Evolutionary conservation across 2,888 invertebrate genomes (phyloP).

Genomic region (Pachymerium ferrugineum): DNA sequence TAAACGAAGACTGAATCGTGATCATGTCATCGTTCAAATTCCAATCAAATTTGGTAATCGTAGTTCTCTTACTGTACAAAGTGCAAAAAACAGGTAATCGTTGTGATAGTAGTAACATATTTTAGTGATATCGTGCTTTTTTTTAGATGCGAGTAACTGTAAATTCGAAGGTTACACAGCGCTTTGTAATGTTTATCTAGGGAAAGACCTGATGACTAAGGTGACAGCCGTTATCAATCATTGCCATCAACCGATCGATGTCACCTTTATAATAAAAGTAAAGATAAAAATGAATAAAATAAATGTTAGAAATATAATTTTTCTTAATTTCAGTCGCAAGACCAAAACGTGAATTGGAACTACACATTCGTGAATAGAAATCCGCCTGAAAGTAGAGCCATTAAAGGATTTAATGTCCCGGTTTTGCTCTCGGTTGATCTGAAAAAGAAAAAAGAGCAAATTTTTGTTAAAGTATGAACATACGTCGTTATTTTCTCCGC

Average conservation of each 20-base stretch:
- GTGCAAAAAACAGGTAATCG: not conserved
- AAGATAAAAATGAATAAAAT: not conserved
- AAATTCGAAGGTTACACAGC: conserved; percentile 32
- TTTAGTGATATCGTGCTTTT: not conserved
- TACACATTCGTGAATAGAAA: conserved; percentile 34
- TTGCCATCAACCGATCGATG: conserved; percentile 35
- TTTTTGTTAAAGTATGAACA: not conserved
- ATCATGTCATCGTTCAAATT: not conserved
- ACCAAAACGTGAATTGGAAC: conserved; percentile 31
- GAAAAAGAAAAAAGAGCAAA: not conserved
- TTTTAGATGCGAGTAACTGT: conserved; percentile 29
- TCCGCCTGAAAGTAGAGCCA: conserved; percentile 29
- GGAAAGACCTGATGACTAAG: conserved; percentile 20
- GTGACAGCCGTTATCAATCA: conserved; percentile 33
- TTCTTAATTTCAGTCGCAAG: not conserved
- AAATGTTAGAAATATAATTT: not conserved
- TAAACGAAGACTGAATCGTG: too few relatives aligned
- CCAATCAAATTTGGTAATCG: not conserved
- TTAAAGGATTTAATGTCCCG: conserved; percentile 15
- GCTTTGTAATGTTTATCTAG: conserved; percentile 25
- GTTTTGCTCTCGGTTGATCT: conserved; percentile 30
- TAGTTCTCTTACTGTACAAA: not conserved
- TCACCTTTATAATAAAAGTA: conserved; percentile 35
- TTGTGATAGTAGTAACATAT: not conserved
- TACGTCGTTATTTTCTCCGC: too few relatives aligned